Evolutionary conservation across 2,113 vertebrate genomes (phyloP).

Genomic region (Phocoena phocoena): DNA sequence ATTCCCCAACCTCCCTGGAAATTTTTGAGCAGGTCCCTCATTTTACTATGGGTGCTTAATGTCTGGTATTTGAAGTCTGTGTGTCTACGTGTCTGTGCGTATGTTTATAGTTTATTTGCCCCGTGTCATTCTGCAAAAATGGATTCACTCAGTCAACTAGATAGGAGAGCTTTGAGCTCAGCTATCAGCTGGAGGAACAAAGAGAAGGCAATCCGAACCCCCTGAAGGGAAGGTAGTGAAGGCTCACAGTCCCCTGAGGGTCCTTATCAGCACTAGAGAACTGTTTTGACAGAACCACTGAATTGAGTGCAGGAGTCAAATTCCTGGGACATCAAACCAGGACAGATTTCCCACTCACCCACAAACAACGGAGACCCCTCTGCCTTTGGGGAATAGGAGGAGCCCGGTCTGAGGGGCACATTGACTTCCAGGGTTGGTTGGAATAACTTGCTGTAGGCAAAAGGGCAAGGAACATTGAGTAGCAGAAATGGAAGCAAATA

Average conservation of each 20-base stretch:
- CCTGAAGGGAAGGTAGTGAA: slow-evolving; percentile 45
- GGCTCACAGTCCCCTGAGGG: slow-evolving; percentile 51
- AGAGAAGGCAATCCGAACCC: slow-evolving; percentile 49
- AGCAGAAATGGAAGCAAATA: slow-evolving; percentile 72
- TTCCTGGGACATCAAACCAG: slow-evolving; percentile 73
- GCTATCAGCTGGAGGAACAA: slow-evolving; percentile 73
- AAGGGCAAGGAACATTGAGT: slow-evolving; percentile 79
- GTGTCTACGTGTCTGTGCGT: background rate
- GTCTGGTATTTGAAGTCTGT: slow-evolving; percentile 7
- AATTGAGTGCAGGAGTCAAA: slow-evolving; percentile 72
- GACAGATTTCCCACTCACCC: slow-evolving; percentile 52
- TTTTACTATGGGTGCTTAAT: background rate
- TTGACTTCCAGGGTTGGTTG: slow-evolving; percentile 54
- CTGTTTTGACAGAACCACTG: slow-evolving; percentile 75
- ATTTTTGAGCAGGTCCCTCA: background rate
- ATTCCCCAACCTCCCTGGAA: background rate
- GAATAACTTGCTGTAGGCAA: slow-evolving; percentile 74
- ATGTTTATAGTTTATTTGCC: slow-evolving; percentile 32
- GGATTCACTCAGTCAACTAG: slow-evolving; percentile 62
- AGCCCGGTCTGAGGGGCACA: background rate
- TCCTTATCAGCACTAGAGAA: slow-evolving; percentile 56
- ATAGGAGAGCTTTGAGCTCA: slow-evolving; percentile 30
- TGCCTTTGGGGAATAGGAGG: slow-evolving; percentile 56
- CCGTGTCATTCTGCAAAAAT: slow-evolving; percentile 53
- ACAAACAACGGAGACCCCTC: slow-evolving; percentile 55